Conservation (phyloP, 35 echinoderm and acorn worm species). For the Chiridota heheva region DNA sequence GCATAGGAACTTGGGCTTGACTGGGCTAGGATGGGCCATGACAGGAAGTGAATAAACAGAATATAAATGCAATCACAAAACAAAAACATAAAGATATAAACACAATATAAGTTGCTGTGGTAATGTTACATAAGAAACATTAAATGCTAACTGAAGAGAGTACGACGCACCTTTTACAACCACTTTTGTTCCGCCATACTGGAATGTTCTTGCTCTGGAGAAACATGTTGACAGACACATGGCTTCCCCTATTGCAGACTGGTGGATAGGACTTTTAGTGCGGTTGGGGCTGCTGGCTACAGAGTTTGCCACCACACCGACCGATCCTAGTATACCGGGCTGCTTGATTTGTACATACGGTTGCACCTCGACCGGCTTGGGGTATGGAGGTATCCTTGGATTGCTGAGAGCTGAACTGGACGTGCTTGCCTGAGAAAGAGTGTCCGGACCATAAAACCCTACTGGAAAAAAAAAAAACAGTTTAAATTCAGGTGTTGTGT, state of each 20-base stretch:
- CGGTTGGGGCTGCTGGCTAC: constrained; percentile 31
- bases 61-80: no score
- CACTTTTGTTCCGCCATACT: constrained; percentile 28
- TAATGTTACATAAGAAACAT: no score
- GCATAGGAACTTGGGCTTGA: no score
- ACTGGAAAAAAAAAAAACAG: background rate
- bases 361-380: constrained; percentile 61
- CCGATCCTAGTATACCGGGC: constrained; percentile 51
- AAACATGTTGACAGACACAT: constrained; percentile 36
- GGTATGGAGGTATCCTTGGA: constrained; percentile 79
- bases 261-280: background rate
- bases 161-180: constrained; percentile 26
- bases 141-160: no score
- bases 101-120: no score
- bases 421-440: constrained; percentile 40
- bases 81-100: no score
- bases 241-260: constrained; percentile 21
- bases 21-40: no score
- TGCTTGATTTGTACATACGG: constrained; percentile 84
- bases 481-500: background rate
- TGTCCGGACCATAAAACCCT: constrained; percentile 89
- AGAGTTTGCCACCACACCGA: constrained; percentile 50
- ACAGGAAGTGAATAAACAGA: no score
- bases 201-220: constrained; percentile 44
- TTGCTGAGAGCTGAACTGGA: constrained; percentile 77